Base-by-base conservation (phyloP, 2,113 vertebrate genomes). In the Brachirus orientalis region DNA sequence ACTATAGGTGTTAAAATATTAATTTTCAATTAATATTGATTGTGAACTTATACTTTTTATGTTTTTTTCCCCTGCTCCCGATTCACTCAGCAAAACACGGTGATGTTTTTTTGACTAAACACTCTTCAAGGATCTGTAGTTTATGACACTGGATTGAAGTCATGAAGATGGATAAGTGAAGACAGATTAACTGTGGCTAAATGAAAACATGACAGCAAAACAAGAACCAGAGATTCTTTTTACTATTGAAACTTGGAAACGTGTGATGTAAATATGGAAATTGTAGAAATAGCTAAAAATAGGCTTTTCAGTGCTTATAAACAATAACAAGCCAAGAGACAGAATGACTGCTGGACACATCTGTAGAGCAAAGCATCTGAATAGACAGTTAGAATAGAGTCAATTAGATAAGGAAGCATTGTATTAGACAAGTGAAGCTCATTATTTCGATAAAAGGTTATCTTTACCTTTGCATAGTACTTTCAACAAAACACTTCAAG, bases 371-470 rank as follows among this genome's bases (percentile, higher is more conserved):
- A 28, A 28, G 6, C 28, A 28, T 28, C 28, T 28, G 28, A 28
- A 28, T 28, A 6, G 43, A n/a, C n/a, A n/a, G n/a, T n/a, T n/a
- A n/a, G n/a, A n/a, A n/a, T n/a, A n/a, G n/a, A n/a, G n/a, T n/a
- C n/a, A n/a, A n/a, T n/a, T n/a, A n/a, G n/a, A n/a, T n/a, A n/a
- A n/a, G n/a, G n/a, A n/a, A n/a, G n/a, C n/a, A n/a, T n/a, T n/a
- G n/a, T n/a, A n/a, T n/a, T n/a, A n/a, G n/a, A n/a, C n/a, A n/a
- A n/a, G n/a, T n/a, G n/a, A n/a, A n/a, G n/a, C n/a, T 56, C 60
- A 17, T 17, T 75, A 41, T 81, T 63, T 18, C 10, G 43, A 46
- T 18, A 46, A n/a, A 46, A 18, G n/a, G 17, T 3, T 3, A n/a
- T 17, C 44, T 46, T 38, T 38, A 38, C 37, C 37, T 10, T 48